A percentile compares a stretch with the other conserved stretches of the same genome.
Evolutionary conservation across 2,113 vertebrate species (phyloP).

Genomic region (Machaerirhynchus nigripectus): DNA sequence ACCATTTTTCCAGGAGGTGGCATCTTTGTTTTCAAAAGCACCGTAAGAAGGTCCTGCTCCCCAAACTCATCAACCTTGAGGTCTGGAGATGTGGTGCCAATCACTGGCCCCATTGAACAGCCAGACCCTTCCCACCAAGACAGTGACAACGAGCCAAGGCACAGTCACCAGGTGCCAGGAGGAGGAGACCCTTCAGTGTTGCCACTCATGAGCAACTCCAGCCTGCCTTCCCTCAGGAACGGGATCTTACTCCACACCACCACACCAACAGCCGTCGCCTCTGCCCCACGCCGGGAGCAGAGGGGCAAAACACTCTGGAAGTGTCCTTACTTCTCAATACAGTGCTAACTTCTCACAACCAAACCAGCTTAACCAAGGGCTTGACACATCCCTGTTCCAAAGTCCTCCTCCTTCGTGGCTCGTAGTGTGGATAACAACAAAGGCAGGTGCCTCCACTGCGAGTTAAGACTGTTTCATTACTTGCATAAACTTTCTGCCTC

Average conservation of each 20-base stretch:
- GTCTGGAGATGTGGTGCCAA: background rate
- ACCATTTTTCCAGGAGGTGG: background rate
- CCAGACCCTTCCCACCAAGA: background rate
- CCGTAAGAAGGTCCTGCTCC: background rate
- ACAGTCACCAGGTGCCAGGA: background rate
- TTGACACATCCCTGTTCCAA: constrained; percentile 29
- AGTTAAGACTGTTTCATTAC: background rate
- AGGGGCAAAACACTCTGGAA: constrained; percentile 58
- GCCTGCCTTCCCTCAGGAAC: constrained; percentile 52
- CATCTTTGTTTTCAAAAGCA: background rate
- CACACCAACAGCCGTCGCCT: constrained; percentile 39
- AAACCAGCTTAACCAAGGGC: constrained; percentile 67
- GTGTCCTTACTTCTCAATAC: constrained; percentile 62
- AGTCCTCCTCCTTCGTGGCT: constrained; percentile 9
- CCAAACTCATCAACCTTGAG: background rate
- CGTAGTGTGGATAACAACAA: background rate
- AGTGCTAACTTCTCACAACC: constrained; percentile 61
- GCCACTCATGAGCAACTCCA: constrained; percentile 15
- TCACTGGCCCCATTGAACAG: background rate
- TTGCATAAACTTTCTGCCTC: constrained; percentile 4
- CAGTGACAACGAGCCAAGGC: background rate
- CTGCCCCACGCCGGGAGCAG: rapidly evolving
- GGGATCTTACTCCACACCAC: constrained; percentile 25
- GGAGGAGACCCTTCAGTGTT: constrained; percentile 20
- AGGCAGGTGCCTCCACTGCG: background rate